Evolutionary conservation across 2,113 vertebrate genomes (phyloP).

Genomic region (Apteryx owenii): DNA sequence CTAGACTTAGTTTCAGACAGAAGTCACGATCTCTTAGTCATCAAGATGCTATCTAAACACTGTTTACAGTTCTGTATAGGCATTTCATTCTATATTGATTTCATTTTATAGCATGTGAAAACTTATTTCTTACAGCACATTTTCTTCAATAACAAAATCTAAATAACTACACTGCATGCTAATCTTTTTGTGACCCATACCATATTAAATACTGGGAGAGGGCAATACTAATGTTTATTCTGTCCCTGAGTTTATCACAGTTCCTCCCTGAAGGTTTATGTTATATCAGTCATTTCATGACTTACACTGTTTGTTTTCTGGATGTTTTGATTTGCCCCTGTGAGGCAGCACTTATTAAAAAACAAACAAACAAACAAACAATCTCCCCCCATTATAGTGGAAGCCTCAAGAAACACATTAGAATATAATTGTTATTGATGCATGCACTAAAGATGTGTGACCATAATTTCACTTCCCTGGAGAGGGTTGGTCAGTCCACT

Average conservation of each 20-base stretch:
- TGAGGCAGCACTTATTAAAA: neutral
- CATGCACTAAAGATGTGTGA: constrained; percentile 43
- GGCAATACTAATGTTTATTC: neutral
- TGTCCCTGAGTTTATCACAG: neutral
- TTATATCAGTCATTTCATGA: neutral
- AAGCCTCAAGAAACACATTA: constrained; percentile 25
- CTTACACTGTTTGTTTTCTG: neutral
- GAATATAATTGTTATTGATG: constrained; percentile 49
- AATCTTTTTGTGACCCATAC: neutral
- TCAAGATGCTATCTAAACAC: neutral
- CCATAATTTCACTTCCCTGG: constrained; percentile 43
- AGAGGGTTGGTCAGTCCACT: constrained; percentile 45
- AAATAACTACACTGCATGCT: neutral
- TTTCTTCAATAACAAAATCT: neutral
- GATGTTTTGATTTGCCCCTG: neutral
- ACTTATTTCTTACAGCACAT: neutral
- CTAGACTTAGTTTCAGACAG: neutral
- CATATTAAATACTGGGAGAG: neutral
- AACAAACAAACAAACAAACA: neutral
- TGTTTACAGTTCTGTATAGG: neutral
- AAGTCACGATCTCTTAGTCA: neutral
- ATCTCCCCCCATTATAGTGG: neutral
- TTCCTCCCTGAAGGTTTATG: neutral
- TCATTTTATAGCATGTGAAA: neutral
- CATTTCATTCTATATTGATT: constrained; percentile 8